Percentiles rank a stretch among this genome's conserved stretches.
phyloP scores from a whole-genome alignment of 2,888 invertebrate species.

The Beris morrisii region DNA sequence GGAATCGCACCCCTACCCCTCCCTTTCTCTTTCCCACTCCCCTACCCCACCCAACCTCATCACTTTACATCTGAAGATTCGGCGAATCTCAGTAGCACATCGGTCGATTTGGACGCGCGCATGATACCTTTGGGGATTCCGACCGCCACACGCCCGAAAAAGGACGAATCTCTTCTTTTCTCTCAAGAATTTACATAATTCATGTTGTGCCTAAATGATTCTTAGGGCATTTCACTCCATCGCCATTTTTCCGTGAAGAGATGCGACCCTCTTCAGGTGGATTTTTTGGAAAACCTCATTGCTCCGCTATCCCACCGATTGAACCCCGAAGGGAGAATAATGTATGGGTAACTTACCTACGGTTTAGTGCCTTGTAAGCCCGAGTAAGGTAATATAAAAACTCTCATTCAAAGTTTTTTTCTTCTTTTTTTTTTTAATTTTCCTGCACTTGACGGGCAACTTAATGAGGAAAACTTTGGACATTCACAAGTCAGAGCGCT shows the following conservation, averaged over 20 bases:
- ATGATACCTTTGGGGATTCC: conserved; percentile 8
- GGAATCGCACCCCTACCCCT: too few species aligned
- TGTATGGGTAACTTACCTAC: background rate
- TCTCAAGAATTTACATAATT: conserved; percentile 27
- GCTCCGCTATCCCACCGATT: background rate
- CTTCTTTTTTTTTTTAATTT: conserved; percentile 29
- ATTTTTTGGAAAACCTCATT: conserved; percentile 10
- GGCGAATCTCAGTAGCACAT: background rate
- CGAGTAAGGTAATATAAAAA: conserved; percentile 22
- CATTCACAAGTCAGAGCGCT: conserved; percentile 38
- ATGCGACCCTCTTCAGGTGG: conserved; percentile 2
- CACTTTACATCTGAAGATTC: too few species aligned
- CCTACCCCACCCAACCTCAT: too few species aligned
- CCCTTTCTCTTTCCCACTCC: too few species aligned
- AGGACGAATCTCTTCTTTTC: conserved; percentile 12
- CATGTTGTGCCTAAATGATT: conserved; percentile 23
- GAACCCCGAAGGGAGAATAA: conserved; percentile 12
- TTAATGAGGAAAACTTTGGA: conserved; percentile 37
- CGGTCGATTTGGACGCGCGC: conserved; percentile 2
- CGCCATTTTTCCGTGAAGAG: too few species aligned
- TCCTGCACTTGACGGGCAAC: conserved; percentile 30
- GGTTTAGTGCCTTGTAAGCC: conserved; percentile 3
- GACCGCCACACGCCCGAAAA: background rate
- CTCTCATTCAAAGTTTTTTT: conserved; percentile 15
- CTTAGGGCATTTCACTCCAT: background rate